These are phyloP conservation scores for Gracilinanus agilis DNA, from an alignment of 2,113 vertebrate species.

Conservation along the genomic window DNA sequence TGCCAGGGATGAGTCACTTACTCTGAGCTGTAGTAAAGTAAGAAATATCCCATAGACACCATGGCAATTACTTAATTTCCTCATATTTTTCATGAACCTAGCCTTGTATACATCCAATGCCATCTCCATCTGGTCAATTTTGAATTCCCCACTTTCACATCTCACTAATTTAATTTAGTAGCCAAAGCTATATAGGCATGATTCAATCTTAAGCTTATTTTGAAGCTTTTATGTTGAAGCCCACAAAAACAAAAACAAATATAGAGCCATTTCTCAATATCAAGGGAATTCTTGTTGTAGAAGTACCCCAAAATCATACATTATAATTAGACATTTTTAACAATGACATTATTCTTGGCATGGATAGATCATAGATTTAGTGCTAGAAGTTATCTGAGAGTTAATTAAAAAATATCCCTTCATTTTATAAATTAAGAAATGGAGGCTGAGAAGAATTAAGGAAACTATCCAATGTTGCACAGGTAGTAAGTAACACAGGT, in stretches of 20 bases:
- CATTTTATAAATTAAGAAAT: background rate
- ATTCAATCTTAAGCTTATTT: background rate
- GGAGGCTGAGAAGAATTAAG: background rate
- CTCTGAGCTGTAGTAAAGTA: background rate
- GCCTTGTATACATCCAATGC: too few relatives aligned
- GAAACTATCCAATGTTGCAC: background rate
- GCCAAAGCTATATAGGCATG: too few relatives aligned
- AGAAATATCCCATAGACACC: background rate
- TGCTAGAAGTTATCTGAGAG: background rate
- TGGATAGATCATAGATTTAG: background rate
- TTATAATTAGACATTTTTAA: background rate
- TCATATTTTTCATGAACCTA: too few relatives aligned
- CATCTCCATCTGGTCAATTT: too few relatives aligned
- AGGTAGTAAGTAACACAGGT: background rate
- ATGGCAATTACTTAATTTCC: background rate
- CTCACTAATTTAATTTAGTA: background rate
- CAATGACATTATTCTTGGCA: background rate
- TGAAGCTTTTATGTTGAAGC: background rate
- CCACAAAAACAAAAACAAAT: background rate
- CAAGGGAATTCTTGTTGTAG: accelerated
- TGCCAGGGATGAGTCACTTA: background rate
- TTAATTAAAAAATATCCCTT: background rate
- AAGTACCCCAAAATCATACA: background rate
- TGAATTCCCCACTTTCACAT: background rate
- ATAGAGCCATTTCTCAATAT: background rate